Percentiles rank a stretch among this genome's conserved stretches.
Evolutionary conservation across 2,888 invertebrate genomes (phyloP).

Genomic region (Diarsia brunnea): DNA sequence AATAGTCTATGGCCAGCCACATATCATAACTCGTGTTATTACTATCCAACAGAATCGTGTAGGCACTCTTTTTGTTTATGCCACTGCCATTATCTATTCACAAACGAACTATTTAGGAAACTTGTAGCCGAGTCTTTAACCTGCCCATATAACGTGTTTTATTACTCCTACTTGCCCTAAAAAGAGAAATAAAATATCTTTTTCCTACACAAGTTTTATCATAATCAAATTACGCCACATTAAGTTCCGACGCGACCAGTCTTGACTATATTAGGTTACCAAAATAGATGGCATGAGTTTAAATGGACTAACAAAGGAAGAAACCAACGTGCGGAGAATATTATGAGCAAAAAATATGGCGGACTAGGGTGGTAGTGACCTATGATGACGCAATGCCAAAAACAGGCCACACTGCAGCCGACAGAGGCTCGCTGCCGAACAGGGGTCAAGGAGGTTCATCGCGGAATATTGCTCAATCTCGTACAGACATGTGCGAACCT

Average conservation of each 20-base stretch:
- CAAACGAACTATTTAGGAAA: slow-evolving; percentile 50
- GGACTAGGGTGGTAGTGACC: slow-evolving; percentile 88
- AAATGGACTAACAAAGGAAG: slow-evolving; percentile 88
- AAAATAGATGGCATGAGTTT: slow-evolving; percentile 83
- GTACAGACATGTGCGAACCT: slow-evolving; percentile 75
- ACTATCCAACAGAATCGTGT: slow-evolving; percentile 34
- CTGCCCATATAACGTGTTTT: slow-evolving; percentile 69
- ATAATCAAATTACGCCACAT: slow-evolving; percentile 83
- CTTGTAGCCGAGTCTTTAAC: slow-evolving; percentile 55
- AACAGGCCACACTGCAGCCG: slow-evolving; percentile 86
- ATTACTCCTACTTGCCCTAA: slow-evolving; percentile 70
- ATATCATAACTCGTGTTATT: slow-evolving; percentile 44
- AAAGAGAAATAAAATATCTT: slow-evolving; percentile 71
- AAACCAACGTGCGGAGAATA: slow-evolving; percentile 86
- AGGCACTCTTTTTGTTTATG: slow-evolving; percentile 45
- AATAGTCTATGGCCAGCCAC: slow-evolving; percentile 43
- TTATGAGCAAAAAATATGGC: slow-evolving; percentile 88
- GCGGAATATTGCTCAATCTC: slow-evolving; percentile 82
- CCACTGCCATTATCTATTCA: slow-evolving; percentile 54
- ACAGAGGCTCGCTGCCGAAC: slow-evolving; percentile 68
- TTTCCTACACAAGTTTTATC: slow-evolving; percentile 74
- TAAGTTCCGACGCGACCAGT: slow-evolving; percentile 79
- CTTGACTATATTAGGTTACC: slow-evolving; percentile 82
- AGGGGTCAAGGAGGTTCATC: slow-evolving; percentile 89
- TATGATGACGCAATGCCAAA: slow-evolving; percentile 89